Conservation (phyloP, 1,140 invertebrate species). For the Conus ventricosus region DNA sequence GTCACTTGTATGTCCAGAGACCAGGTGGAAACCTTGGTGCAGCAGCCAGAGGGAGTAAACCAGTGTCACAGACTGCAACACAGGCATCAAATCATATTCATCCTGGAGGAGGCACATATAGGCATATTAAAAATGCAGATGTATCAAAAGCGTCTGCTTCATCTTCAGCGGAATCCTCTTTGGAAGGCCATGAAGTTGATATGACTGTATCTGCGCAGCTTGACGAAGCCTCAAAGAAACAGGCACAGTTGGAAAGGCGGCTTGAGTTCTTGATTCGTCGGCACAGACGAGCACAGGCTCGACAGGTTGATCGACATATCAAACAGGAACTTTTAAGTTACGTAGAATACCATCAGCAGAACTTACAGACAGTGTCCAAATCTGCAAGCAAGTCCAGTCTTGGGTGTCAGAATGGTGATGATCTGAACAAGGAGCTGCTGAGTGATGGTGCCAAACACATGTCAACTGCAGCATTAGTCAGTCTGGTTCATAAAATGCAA, state of each 20-base stretch:
- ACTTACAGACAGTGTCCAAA: conserved; percentile 65
- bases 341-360: conserved; percentile 82
- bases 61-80: background rate
- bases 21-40: background rate
- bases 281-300: conserved; percentile 84
- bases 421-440: conserved; percentile 72
- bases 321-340: conserved; percentile 84
- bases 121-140: background rate
- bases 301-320: conserved; percentile 83
- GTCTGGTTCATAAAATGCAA: conserved; percentile 76
- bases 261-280: conserved; percentile 83
- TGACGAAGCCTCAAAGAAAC: conserved; percentile 78
- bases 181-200: background rate
- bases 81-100: background rate
- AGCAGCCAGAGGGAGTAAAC: background rate
- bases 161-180: background rate
- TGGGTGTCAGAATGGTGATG: conserved; percentile 28
- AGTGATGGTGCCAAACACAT: conserved; percentile 75
- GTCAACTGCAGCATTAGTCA: conserved; percentile 78
- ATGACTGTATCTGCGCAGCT: conserved; percentile 27
- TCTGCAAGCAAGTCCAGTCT: conserved; percentile 35
- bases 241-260: conserved; percentile 81
- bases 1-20: background rate
- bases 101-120: background rate
- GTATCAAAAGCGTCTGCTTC: background rate